Base-by-base conservation (phyloP, 2,888 invertebrate genomes). In the Ctenicera cuprea region DNA sequence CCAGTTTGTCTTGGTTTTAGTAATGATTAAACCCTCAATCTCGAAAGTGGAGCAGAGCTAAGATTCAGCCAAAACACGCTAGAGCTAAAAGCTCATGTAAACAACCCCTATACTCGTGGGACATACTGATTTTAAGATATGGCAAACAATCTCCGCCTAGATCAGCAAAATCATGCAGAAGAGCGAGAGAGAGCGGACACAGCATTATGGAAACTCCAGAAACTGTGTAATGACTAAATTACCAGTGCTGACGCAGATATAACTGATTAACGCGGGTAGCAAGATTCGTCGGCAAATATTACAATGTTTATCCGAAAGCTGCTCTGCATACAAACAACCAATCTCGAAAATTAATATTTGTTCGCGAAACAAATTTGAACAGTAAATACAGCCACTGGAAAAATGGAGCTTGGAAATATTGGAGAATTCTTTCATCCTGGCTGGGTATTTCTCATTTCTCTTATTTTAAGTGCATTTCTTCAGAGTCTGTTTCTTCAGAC, bases 71-170 rank as follows among this genome's bases (percentile, higher is more conserved):
- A 59, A 59, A 65, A 33, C 37, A 54, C 52, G 26, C 52, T 41
- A 12, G 16, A 77, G 77, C 73, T 75, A 72, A 74, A 75, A 71
- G 75, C 77, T 71, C 69, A 75, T 71, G 73, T 73, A 77, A 77
- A 73, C 73, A 71, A 67, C 61, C 54, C 66, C 68, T 74, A 76
- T 76, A 75, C 77, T 69, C 74, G 43, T 38, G 77, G 69, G 77
- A 74, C 43, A 73, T 61, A 71, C 74, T 76, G 76, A 77, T 78
- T 77, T 76, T 73, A 71, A 74, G 76, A 76, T 77, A 77, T 73
- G 71, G 77, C 77, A 75, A 77, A 77, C 77, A 77, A 76, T 78
- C 76, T 73, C 69, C 67, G 71, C 54, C 75, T 71, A 71, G 70
- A 77, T 76, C 76, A 73, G 74, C 75, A 73, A 73, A 37, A 38